Evolutionary conservation across 2,797 vertebrate genomes (phyloP), one percentile per base, ranked within the genome.

Genomic region (Anguilla megastoma): DNA sequence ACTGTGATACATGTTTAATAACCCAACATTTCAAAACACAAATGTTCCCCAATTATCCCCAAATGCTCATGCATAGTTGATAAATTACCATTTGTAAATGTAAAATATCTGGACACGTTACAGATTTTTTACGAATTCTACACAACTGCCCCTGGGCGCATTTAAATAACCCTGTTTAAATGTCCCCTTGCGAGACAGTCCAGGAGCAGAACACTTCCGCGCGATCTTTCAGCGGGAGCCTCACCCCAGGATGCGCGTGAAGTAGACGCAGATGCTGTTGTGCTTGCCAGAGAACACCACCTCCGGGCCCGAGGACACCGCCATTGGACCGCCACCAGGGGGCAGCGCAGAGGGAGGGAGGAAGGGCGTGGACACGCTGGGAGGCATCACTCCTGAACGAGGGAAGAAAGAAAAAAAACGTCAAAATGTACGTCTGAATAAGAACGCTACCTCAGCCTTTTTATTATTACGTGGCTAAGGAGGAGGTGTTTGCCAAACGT

Each of bases 211-310:
- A 0, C 3, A 8, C 4, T 2, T 1, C 3, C 0, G 3, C 27
- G 2, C 87, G 90, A 66, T 52, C 12, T 18, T 63, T 24, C 58
- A 66, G 63, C 63, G 14, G 63, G 30, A 92, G 84, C 7, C 96
- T 96, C 87, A 99, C 98, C 98, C 98, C 79, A 99, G 95, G 91
- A 99, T 98, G 71, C 99, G 97, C 86, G 97, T 96, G 89, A 99
- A 99, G 93, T 99, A 99, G 92, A 99, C 94, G 92, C 97, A 97
- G 92, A 99, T 98, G 86, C 98, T 98, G 3, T 98, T 97, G 94
- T 99, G 98, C 90, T 98, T 99, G 86, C 98, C 98, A 33, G 99
- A 99, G 95, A 97, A 99, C 30, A 99, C 96, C 89, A 98, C 97
- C 93, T 99, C 98, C 0, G 98, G 97, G n/a, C 97, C 97, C 36